These are phyloP conservation scores for Uloborus diversus DNA, from an alignment of 1,140 invertebrate genomes.

Conservation along the genomic window DNA sequence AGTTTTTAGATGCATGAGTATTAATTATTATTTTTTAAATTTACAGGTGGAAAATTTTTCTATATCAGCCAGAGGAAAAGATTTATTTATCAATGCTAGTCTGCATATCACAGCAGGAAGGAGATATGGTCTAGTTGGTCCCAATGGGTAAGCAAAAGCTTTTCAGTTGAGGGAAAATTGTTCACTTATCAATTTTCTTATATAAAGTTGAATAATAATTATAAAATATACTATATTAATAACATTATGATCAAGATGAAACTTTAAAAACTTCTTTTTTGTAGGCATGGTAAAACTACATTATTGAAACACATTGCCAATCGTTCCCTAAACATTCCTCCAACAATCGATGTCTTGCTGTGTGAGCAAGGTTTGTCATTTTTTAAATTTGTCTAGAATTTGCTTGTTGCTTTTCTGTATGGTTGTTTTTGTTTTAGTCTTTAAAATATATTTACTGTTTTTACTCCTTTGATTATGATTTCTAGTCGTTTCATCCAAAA, in stretches of 20 bases:
- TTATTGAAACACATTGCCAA: slow-evolving; percentile 91
- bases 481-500: too few species aligned
- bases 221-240: not conserved
- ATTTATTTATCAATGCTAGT: slow-evolving; percentile 96
- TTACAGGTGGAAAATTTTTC: slow-evolving; percentile 91
- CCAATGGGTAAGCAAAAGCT: slow-evolving; percentile 81
- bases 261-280: slow-evolving; percentile 56
- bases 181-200: not conserved
- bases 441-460: too few species aligned
- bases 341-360: slow-evolving; percentile 95
- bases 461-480: too few species aligned
- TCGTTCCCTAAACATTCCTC: slow-evolving; percentile 89
- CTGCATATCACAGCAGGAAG: slow-evolving; percentile 92
- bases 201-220: not conserved
- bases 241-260: not conserved
- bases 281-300: slow-evolving; percentile 97
- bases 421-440: too few species aligned
- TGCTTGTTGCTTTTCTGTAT: too few species aligned
- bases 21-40: not conserved
- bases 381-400: too few species aligned
- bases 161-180: not conserved
- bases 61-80: slow-evolving; percentile 96
- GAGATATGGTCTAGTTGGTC: slow-evolving; percentile 97
- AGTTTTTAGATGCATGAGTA: too few species aligned
- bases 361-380: slow-evolving; percentile 85